Percentiles rank a stretch among this genome's conserved stretches.
These are phyloP conservation scores for Tetragonula carbonaria DNA, from an alignment of 2,888 invertebrate genomes.

Conservation along the genomic window DNA sequence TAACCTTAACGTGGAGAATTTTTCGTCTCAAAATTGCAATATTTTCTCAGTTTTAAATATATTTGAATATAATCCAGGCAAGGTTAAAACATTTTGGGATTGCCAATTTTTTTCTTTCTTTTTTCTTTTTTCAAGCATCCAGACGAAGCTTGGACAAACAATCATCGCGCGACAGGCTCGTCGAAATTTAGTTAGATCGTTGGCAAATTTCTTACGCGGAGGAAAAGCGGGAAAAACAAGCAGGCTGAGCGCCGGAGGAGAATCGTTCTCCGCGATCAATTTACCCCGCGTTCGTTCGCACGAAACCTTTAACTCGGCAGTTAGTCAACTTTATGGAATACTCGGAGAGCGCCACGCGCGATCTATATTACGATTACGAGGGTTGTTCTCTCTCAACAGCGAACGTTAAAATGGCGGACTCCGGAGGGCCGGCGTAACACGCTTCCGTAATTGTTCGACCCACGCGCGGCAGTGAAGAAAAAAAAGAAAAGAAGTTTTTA, in stretches of 20 bases:
- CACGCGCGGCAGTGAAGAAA: conserved; percentile 46
- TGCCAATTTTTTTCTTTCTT: too few relatives aligned
- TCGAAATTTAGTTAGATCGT: too few relatives aligned
- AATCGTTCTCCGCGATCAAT: conserved; percentile 50
- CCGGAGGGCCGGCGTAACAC: conserved; percentile 29
- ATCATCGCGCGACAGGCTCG: too few relatives aligned
- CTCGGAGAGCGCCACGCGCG: conserved; percentile 52
- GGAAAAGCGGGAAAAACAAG: conserved; percentile 9
- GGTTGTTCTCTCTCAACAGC: conserved; percentile 32
- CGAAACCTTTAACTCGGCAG: conserved; percentile 52
- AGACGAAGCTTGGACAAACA: too few relatives aligned
- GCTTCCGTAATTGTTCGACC: conserved; percentile 58
- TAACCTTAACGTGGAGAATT: too few relatives aligned
- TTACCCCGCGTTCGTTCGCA: conserved; percentile 48
- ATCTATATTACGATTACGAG: conserved; percentile 61
- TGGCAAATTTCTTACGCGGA: too few relatives aligned
- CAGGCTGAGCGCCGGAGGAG: conserved; percentile 5
- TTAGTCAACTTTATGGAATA: conserved; percentile 60
- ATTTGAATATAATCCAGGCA: too few relatives aligned
- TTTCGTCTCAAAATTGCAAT: too few relatives aligned
- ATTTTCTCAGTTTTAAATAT: too few relatives aligned
- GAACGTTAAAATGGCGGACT: conserved; percentile 37
- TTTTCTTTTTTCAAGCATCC: too few relatives aligned
- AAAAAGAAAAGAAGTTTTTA: conserved; percentile 22
- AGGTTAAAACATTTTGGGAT: too few relatives aligned